Evolutionary conservation across 2,888 invertebrate genomes (phyloP), one percentile per base, ranked within the genome.

Genomic region (Andrena fulva): DNA sequence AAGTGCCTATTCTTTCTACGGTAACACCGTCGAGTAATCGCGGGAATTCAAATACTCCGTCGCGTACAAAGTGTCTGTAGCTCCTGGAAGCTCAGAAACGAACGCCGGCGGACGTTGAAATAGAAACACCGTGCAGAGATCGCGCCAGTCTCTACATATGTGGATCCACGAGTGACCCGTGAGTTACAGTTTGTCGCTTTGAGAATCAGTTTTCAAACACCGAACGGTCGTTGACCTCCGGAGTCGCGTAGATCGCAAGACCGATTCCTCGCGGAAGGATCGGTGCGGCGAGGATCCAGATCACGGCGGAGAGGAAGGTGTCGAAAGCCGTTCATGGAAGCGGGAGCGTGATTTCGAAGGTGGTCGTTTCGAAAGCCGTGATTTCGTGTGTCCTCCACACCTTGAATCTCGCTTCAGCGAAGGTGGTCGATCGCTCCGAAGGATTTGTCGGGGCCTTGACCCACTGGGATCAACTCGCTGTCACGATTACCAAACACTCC

Each of bases 381-480:
- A 64, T 83, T 78, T 73, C 35, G 77, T 70, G 48, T 10, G 16
- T 60, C 24, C 29, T 52, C 62, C 35, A 50, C 56, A 73, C 66
- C 64, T 75, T 72, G 76, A 73, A 35, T 69, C 50, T 16, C 29
- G 10, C 24, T 10, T 27, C 29, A 48, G 71, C 62, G 84, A 84
- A 74, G 77, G 77, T 85, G 77, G 80, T 75, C 85, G 85, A 85
- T 83, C 77, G 85, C 77, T 60, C 31, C 27, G 75, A 77, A 77
- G 84, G 80, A 67, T 79, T 72, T 64, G 68, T 35, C 10, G 63
- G 59, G 74, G 75, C 85, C 85, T 79, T 85, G 85, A 85, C 85
- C 85, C 67, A 85, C 74, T 85, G 75, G 59, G 60, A 85, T 80
- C 68, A 80, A 77, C 82, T 67, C 59, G 71, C 20, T 50, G 66